phyloP scores from a whole-genome alignment of 1,140 invertebrate species.

The Bradynema listronoti region DNA sequence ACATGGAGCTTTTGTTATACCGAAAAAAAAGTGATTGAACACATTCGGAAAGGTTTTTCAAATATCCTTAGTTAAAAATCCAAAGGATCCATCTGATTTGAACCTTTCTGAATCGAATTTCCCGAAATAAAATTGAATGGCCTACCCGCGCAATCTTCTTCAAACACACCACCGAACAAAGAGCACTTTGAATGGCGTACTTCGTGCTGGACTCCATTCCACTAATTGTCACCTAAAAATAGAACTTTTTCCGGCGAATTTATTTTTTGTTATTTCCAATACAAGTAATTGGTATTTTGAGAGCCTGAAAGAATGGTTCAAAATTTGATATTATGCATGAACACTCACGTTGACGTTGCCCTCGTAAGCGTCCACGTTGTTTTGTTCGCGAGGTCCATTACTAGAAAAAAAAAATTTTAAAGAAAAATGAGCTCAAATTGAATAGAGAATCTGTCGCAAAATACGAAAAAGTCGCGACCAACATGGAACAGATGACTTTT shows the following conservation, averaged over 20 bases:
- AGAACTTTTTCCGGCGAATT: slow-evolving; percentile 4
- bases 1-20: no score
- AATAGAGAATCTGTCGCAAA: slow-evolving; percentile 3
- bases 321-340: not conserved
- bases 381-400: slow-evolving; percentile 37
- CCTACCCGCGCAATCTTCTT: slow-evolving; percentile 25
- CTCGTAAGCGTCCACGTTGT: slow-evolving; percentile 15
- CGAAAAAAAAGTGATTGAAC: not conserved
- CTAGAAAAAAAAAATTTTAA: slow-evolving; percentile 30
- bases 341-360: slow-evolving; percentile 21
- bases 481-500: slow-evolving; percentile 38
- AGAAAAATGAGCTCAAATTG: slow-evolving; percentile 1
- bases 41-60: not conserved
- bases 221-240: slow-evolving; percentile 10
- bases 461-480: not conserved
- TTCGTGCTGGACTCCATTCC: slow-evolving; percentile 16
- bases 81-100: no score
- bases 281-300: not conserved
- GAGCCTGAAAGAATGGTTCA: not conserved
- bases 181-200: slow-evolving; percentile 17
- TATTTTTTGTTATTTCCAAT: no score
- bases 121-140: not conserved
- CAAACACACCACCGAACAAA: slow-evolving; percentile 28
- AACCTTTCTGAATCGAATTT: no score
- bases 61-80: no score